Evolutionary conservation across 2,888 invertebrate genomes (phyloP), one percentile per base, ranked within the genome.

Genomic region (Drosophila paranaensis): DNA sequence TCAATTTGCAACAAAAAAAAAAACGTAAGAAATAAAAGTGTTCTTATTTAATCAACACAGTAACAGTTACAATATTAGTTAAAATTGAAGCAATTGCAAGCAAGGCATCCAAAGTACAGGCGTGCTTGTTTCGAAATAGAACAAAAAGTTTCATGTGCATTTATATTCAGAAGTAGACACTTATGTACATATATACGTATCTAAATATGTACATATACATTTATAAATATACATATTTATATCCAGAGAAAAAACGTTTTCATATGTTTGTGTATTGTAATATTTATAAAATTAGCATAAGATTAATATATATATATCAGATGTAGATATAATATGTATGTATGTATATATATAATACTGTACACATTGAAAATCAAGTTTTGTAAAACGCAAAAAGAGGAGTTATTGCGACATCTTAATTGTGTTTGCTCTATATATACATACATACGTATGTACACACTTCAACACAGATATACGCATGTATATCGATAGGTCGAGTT

Each of bases 401-500:
- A 63, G 76, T 69, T 79, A 75, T 76, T 76, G 80, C 75, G 75
- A 76, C 80, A 76, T 79, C 33, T 75, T 68, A 64, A 75, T 68
- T 75, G 74, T 60, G 60, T 79, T 74, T 68, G 62, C 61, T 56
- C 43, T 70, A 42, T 39, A 48, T 58, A 77, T 40, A 51, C 37
- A 58, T 40, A 27, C 40, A 53, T 40, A 43, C 43, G 48, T 56
- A 56, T 30, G 30, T 35, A 43, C 48, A 45, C 33, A 13, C 35
- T 25, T 30, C 11, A 25, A 50, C 37, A 57, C 50, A 51, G 37
- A 27, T 14, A 25, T 46, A 43, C 46, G 42, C 25, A 35, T 63
- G 48, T 51, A 40, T 72, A 62, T 79, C 80, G 71, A 77, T 80
- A 77, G 42, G 53, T 65, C n/a, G 40, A 27, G 56, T n/a, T 54